phyloP scores from a whole-genome alignment of 2,113 vertebrate species.

The Paralichthys olivaceus region DNA sequence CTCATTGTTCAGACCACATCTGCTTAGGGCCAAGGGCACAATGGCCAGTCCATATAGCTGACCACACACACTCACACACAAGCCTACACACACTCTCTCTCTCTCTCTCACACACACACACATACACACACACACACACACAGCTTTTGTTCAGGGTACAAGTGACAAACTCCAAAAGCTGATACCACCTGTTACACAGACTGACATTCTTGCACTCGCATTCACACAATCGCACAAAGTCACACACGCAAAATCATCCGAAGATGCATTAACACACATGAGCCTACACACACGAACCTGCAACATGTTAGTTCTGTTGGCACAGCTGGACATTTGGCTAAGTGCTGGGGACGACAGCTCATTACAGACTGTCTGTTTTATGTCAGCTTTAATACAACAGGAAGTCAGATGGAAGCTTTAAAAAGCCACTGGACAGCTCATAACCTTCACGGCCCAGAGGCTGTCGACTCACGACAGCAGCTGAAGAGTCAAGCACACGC shows the following conservation, averaged over 20 bases:
- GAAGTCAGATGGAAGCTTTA: conserved; percentile 51
- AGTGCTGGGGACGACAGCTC: conserved; percentile 62
- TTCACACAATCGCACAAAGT: conserved; percentile 1
- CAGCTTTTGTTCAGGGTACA: conserved; percentile 55
- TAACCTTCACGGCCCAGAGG: conserved; percentile 25
- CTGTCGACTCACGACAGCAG: conserved; percentile 12
- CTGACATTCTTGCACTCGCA: conserved; percentile 45
- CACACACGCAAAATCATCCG: neutral
- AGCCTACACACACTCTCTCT: conserved; percentile 27
- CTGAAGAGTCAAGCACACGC: neutral
- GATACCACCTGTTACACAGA: conserved; percentile 70
- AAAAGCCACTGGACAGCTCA: conserved; percentile 43
- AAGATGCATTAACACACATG: neutral
- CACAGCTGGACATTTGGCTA: conserved; percentile 37
- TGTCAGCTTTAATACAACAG: conserved; percentile 58
- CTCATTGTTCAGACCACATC: conserved; percentile 87
- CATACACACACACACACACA: conserved; percentile 28
- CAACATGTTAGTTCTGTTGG: neutral
- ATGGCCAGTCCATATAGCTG: conserved; percentile 71
- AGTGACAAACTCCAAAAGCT: conserved; percentile 55
- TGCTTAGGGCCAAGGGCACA: conserved; percentile 83
- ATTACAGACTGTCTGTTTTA: conserved; percentile 48
- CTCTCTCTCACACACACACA: too few relatives aligned
- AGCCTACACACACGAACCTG: conserved; percentile 10
- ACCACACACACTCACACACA: conserved; percentile 68